These are phyloP conservation scores for Noturus placidus DNA, from an alignment of 2,113 vertebrate genomes.

Conservation along the genomic window DNA sequence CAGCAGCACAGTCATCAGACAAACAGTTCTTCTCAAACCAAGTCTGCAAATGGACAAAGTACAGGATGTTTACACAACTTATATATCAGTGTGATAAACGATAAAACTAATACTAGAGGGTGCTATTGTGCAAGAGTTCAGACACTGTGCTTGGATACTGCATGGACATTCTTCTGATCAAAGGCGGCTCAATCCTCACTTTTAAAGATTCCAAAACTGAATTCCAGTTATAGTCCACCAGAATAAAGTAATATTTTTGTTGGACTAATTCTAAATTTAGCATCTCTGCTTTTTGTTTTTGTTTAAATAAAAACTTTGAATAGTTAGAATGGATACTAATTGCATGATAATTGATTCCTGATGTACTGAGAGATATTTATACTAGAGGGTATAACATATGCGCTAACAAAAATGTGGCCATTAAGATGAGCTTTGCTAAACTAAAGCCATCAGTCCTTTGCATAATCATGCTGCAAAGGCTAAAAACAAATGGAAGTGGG, in stretches of 20 bases:
- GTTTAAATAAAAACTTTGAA: neutral
- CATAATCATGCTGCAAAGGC: conserved; percentile 33
- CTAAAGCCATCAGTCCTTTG: conserved; percentile 63
- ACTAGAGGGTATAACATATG: conserved; percentile 59
- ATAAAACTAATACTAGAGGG: conserved; percentile 61
- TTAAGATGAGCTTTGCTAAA: conserved; percentile 65
- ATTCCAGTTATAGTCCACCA: neutral
- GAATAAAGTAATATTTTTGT: conserved; percentile 4
- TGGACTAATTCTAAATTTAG: conserved; percentile 25
- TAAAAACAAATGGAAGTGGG: neutral
- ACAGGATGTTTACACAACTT: conserved; percentile 61
- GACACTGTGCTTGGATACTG: neutral
- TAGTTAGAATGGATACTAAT: conserved; percentile 17
- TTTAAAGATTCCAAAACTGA: neutral
- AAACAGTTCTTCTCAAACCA: conserved; percentile 96
- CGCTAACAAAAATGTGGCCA: conserved; percentile 44
- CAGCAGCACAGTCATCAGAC: conserved; percentile 93
- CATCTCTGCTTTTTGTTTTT: conserved; percentile 4
- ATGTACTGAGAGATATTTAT: conserved; percentile 55
- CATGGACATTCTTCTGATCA: neutral
- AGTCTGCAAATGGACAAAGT: conserved; percentile 76
- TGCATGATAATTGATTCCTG: conserved; percentile 54
- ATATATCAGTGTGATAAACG: conserved; percentile 25
- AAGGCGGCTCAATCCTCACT: neutral
- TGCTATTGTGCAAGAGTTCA: conserved; percentile 59